Conservation (phyloP, 1,140 invertebrate genomes). For the Ganaspis sp. region DNA sequence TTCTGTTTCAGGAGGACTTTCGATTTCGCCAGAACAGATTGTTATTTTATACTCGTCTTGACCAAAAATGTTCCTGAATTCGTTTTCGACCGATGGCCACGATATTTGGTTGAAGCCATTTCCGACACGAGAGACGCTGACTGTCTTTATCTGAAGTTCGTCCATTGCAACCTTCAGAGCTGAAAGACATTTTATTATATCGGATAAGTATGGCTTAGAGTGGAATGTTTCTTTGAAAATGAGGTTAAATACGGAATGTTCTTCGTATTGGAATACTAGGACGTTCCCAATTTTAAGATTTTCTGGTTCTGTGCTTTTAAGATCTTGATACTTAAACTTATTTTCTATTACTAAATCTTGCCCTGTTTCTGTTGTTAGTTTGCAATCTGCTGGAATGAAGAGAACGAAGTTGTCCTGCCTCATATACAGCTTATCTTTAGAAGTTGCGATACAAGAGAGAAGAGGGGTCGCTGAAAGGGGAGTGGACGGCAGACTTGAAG, state of each 20-base stretch:
- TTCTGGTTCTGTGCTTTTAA: background rate
- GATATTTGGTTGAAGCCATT: background rate
- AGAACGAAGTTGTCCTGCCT: background rate
- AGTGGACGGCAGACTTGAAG: too few relatives aligned
- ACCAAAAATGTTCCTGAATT: background rate
- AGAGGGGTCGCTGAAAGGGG: too few relatives aligned
- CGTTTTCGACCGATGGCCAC: background rate
- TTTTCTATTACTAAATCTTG: background rate
- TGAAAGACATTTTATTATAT: too few relatives aligned
- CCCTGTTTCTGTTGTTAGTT: background rate
- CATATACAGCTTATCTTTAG: background rate
- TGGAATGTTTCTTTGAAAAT: too few relatives aligned
- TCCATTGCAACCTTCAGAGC: too few relatives aligned
- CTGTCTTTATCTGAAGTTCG: too few relatives aligned
- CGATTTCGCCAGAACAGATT: background rate
- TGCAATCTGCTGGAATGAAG: background rate
- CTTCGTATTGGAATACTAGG: too few relatives aligned
- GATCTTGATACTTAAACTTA: background rate
- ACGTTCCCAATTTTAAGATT: background rate
- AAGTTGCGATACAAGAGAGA: background rate
- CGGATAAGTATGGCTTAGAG: too few relatives aligned
- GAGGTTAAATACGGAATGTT: too few relatives aligned
- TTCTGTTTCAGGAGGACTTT: conserved; percentile 1
- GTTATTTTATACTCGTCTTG: background rate
- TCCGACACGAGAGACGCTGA: too few relatives aligned